Conservation (phyloP, 2,113 vertebrate species). For the Perccottus glenii region DNA sequence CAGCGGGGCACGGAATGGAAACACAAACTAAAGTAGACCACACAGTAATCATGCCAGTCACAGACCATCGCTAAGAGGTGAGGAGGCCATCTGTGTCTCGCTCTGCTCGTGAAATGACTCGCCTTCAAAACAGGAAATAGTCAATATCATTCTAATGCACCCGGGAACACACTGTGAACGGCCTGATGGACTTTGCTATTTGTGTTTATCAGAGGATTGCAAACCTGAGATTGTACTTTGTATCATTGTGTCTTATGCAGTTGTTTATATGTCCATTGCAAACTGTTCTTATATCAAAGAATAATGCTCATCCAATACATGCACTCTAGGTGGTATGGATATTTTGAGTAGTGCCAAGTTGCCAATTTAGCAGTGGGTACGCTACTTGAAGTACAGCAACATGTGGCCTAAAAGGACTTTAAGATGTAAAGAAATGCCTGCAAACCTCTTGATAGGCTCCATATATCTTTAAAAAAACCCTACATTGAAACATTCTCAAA, state of each 20-base stretch:
- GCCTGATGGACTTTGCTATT: slow-evolving; percentile 13
- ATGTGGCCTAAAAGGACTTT: too few species aligned
- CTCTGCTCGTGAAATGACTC: slow-evolving; percentile 44
- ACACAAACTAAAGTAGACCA: slow-evolving; percentile 42
- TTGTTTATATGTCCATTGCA: background rate
- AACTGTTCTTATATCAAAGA: background rate
- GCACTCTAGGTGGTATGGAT: too few species aligned
- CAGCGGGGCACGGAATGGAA: slow-evolving; percentile 17
- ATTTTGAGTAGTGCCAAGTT: too few species aligned
- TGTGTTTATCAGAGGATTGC: slow-evolving; percentile 7
- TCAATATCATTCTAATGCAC: slow-evolving; percentile 59
- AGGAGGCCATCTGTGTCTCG: slow-evolving; percentile 52
- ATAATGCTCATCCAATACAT: background rate
- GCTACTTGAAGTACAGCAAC: too few species aligned
- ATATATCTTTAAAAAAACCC: too few species aligned
- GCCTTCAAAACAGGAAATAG: slow-evolving; percentile 64
- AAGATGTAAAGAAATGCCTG: too few species aligned
- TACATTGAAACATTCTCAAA: too few species aligned
- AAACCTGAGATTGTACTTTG: slow-evolving; percentile 6
- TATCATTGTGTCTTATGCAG: background rate
- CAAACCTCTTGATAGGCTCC: too few species aligned
- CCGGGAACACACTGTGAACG: slow-evolving; percentile 10
- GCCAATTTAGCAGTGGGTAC: too few species aligned
- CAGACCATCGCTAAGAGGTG: slow-evolving; percentile 63
- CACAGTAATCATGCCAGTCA: slow-evolving; percentile 65